phyloP scores from a whole-genome alignment of 2,888 invertebrate genomes.

The Pycnomerus fuliginosus region DNA sequence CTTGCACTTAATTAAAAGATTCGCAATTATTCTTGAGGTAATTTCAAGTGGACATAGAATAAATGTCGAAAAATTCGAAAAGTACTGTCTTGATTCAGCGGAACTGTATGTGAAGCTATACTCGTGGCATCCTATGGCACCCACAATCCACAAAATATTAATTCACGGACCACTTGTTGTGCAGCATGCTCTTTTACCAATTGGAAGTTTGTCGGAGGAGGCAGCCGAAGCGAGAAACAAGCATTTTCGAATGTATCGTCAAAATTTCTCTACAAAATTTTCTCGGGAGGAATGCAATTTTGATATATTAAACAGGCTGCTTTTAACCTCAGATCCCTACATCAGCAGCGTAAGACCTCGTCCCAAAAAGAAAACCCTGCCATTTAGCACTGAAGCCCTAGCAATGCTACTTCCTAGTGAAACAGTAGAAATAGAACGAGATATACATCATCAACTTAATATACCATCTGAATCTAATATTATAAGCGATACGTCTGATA shows the following conservation, averaged over 20 bases:
- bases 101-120: constrained; percentile 25
- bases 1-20: constrained; percentile 12
- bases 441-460: too few relatives aligned
- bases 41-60: constrained; percentile 28
- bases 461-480: too few relatives aligned
- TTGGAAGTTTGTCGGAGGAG: constrained; percentile 29
- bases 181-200: constrained; percentile 31
- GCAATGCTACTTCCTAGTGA: neutral
- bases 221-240: constrained; percentile 37
- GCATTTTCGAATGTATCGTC: constrained; percentile 23
- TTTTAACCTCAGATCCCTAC: constrained; percentile 1
- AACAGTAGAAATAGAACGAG: too few relatives aligned
- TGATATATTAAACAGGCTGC: constrained; percentile 1
- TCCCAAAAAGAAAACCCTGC: neutral
- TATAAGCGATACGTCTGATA: too few relatives aligned
- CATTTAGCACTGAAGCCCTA: neutral
- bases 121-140: constrained; percentile 38
- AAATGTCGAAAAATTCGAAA: constrained; percentile 18
- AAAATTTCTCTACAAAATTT: constrained; percentile 1
- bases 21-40: constrained; percentile 23
- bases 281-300: constrained; percentile 1
- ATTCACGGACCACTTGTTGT: constrained; percentile 37
- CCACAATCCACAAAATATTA: constrained; percentile 40
- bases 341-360: neutral
- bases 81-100: constrained; percentile 25